Evolutionary conservation across 2,113 vertebrate genomes (phyloP), one percentile per base, ranked within the genome.

Genomic region (Siniperca chuatsi): DNA sequence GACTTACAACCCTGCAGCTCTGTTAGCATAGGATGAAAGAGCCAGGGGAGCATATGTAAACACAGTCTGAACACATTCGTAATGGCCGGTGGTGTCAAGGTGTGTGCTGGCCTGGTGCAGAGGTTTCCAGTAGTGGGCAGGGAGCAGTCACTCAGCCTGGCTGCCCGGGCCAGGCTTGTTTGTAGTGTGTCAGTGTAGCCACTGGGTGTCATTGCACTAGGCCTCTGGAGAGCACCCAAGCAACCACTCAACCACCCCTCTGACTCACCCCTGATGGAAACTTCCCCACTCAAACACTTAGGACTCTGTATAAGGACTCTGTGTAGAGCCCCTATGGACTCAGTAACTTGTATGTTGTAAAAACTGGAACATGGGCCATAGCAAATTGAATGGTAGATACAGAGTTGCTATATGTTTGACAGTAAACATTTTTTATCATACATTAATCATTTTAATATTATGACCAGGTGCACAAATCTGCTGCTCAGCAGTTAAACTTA

Each of bases 141-240:
- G 84, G 82, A 87, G 83, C 86, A 89, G 85, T 91, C 83, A 79
- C 83, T 89, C 78, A 83, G 80, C 77, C 81, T 16, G 42, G 72
- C 85, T 82, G 79, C 73, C 83, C 42, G 8, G 69, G 73, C 81
- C 84, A 80, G 29, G 69, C 55, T 86, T 90, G 87, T 96, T 94
- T 95, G 94, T 93, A 94, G 88, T 95, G 89, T 95, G 92, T 93
- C 79, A 89, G 86, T 90, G 81, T 91, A 90, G 90, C 94, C 95
- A 95, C 94, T 94, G 93, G 95, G 94, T 95, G 95, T 95, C 95
- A 95, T 95, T 92, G 92, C 92, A 88, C 87, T 83, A 72, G 90
- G 90, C 83, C 91, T 92, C 92, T 93, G 90, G 92, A 95, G 93
- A 92, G 91, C 86, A 89, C 90, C 92, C 93, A 93, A 92, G 89